These are phyloP conservation scores for Drosophila willistoni DNA, from an alignment of 1,140 invertebrate species.

Conservation along the genomic window DNA sequence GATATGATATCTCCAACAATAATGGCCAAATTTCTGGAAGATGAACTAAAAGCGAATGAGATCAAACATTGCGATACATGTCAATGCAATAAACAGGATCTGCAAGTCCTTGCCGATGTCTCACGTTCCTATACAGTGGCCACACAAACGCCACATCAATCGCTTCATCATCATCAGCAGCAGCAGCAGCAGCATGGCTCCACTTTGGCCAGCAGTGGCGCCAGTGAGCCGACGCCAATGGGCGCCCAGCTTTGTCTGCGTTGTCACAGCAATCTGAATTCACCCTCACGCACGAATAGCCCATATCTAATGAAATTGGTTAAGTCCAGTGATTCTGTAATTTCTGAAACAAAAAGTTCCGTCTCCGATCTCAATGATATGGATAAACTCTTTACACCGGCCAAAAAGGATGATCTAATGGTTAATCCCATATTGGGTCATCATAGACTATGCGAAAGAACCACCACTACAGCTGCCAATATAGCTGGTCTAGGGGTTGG, in stretches of 20 bases:
- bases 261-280: conserved; percentile 84
- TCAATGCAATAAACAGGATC: conserved; percentile 87
- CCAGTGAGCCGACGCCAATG: conserved; percentile 80
- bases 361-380: conserved; percentile 80
- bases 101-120: conserved; percentile 86
- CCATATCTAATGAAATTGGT: conserved; percentile 82
- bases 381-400: conserved; percentile 79
- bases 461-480: conserved; percentile 32
- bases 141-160: conserved; percentile 85
- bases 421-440: conserved; percentile 85
- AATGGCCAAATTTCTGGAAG: conserved; percentile 96
- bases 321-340: conserved; percentile 82
- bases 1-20: conserved; percentile 95
- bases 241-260: conserved; percentile 84
- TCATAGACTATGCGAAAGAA: conserved; percentile 85
- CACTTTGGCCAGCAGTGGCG: conserved; percentile 14
- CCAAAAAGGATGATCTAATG: conserved; percentile 81
- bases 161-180: not conserved
- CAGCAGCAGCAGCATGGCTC: conserved; percentile 22
- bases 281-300: conserved; percentile 81
- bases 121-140: conserved; percentile 85
- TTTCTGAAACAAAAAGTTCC: conserved; percentile 82
- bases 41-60: conserved; percentile 89
- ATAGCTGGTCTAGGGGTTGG: too few relatives aligned
- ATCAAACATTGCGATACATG: conserved; percentile 92